These are phyloP conservation scores for Drosophila meridiana DNA, from an alignment of 2,888 invertebrate genomes.

Conservation along the genomic window DNA sequence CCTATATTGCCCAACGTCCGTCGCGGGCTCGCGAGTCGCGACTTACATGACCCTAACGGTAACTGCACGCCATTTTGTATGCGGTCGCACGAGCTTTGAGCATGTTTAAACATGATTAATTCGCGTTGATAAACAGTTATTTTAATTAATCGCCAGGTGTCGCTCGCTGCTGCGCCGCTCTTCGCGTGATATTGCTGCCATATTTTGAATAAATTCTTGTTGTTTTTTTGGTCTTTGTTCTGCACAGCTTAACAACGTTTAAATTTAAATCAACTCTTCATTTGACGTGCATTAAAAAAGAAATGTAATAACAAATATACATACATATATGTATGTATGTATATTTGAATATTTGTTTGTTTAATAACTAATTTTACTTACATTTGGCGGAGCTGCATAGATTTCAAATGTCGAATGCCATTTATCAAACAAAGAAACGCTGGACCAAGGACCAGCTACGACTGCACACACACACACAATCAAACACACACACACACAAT, in stretches of 20 bases:
- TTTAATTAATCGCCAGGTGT: slow-evolving; percentile 83
- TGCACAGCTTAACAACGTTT: slow-evolving; percentile 40
- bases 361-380: slow-evolving; percentile 50
- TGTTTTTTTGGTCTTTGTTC: not conserved
- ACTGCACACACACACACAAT: slow-evolving; percentile 9
- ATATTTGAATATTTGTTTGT: not conserved
- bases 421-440: slow-evolving; percentile 57
- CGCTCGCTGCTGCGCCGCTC: slow-evolving; percentile 39
- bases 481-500: not conserved
- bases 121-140: slow-evolving; percentile 78
- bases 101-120: slow-evolving; percentile 77
- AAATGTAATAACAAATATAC: too few species aligned
- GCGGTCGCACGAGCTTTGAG: slow-evolving; percentile 49
- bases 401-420: slow-evolving; percentile 59
- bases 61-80: slow-evolving; percentile 58
- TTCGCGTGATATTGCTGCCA: slow-evolving; percentile 19
- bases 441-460: slow-evolving; percentile 18
- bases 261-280: slow-evolving; percentile 62
- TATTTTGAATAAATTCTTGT: slow-evolving; percentile 3
- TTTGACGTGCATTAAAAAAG: slow-evolving; percentile 9
- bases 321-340: not conserved
- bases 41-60: slow-evolving; percentile 50
- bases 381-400: slow-evolving; percentile 54
- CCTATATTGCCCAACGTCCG: not conserved
- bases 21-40: slow-evolving; percentile 18